A percentile compares a stretch with the other conserved stretches of the same genome.
phyloP scores from a whole-genome alignment of 2,113 vertebrate species.

The Microcebus lehilahytsara region DNA sequence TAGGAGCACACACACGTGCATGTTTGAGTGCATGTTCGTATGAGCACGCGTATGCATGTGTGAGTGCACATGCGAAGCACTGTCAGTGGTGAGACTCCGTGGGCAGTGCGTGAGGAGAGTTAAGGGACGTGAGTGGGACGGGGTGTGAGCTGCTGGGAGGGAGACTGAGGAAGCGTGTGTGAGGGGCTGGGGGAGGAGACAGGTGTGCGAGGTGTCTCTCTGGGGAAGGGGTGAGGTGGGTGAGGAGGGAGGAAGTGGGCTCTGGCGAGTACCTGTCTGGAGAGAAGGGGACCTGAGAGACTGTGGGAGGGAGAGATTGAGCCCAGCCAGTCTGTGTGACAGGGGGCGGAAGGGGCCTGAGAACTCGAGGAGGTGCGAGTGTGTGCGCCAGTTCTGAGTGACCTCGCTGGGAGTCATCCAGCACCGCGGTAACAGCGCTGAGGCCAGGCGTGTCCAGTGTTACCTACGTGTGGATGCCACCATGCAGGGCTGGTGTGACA shows the following conservation, averaged over 20 bases:
- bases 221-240: background rate
- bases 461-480: background rate
- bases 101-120: rapidly evolving
- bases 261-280: background rate
- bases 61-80: background rate
- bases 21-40: no score
- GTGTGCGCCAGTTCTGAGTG: background rate
- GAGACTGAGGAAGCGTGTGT: background rate
- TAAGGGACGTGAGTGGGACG: background rate
- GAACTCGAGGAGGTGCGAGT: no score
- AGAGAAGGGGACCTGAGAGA: background rate
- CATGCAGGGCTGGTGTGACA: background rate
- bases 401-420: background rate
- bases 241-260: background rate
- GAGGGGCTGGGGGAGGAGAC: background rate
- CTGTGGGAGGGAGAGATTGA: background rate
- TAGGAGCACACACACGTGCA: background rate
- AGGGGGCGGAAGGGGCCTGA: rapidly evolving
- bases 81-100: rapidly evolving
- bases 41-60: background rate
- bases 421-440: background rate
- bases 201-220: background rate
- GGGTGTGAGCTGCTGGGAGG: background rate
- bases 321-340: background rate
- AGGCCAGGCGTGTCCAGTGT: background rate